Base-by-base conservation (phyloP, 2,113 vertebrate genomes). In the Syrmaticus mikado region DNA sequence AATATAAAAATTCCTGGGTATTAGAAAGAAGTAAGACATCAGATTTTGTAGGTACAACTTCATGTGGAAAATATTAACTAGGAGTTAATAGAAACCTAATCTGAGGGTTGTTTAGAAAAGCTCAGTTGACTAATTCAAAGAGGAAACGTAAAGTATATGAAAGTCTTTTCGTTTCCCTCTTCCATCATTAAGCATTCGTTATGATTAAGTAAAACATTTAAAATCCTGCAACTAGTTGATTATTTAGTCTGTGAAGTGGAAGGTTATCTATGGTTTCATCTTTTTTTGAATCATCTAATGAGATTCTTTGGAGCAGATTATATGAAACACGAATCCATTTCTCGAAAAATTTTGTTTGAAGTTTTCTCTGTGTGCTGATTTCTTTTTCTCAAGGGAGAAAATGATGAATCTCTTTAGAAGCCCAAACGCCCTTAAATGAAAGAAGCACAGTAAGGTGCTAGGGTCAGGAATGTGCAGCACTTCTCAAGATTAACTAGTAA, bases 71-170 rank as follows among this genome's bases (percentile, higher is more conserved):
- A 68, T 10, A 67, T 57, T 92, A 82, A 92, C 94, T 89, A 79
- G 19, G 71, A 70, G 32, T 71, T 93, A 90, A 78, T 78, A 93
- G 28, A 61, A 93, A 75, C 8, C 11, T 87, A 68, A 84, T 91
- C 34, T 38, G 41, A 71, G 46, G 5, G 61, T 78, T 14, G 1
- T 64, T 83, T 81, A 78, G 16, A 61, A 78, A 94, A 93, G 62
- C 61, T 84, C 74, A 84, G 17, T 19, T 16, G 4, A 86, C 27
- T 40, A 34, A 65, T 91, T 82, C 34, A 55, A 86, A 92, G 50
- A 92, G 38, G 53, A 86, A 87, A 75, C 5, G 5, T 66, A 67
- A 87, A 73, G 55, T 43, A 61, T 55, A 20, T 30, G 46, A 81
- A 60, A 60, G 25, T 21, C 12, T 84, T 41, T 81, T 41, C 60